phyloP scores from a whole-genome alignment of 2,888 invertebrate genomes.

The Gymnocheta viridis region DNA sequence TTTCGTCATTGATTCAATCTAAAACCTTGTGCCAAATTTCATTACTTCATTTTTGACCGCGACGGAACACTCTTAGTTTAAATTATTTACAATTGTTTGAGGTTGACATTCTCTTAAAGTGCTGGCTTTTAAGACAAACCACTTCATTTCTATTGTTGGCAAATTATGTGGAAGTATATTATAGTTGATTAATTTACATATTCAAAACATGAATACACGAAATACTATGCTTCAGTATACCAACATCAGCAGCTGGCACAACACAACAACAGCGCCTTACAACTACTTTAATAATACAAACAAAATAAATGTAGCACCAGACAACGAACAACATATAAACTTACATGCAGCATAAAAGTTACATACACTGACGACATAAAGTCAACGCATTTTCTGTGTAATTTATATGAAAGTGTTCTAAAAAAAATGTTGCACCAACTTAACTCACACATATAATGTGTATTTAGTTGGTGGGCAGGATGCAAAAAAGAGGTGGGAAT shows the following conservation, averaged over 20 bases:
- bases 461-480: not conserved
- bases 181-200: slow-evolving; percentile 69
- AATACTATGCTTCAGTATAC: slow-evolving; percentile 44
- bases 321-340: slow-evolving; percentile 1
- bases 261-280: slow-evolving; percentile 12
- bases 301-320: slow-evolving; percentile 24
- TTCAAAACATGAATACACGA: slow-evolving; percentile 58
- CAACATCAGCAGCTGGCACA: slow-evolving; percentile 15
- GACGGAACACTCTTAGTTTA: no score
- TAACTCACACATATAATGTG: not conserved
- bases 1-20: no score
- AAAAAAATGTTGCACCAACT: slow-evolving; percentile 30
- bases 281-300: slow-evolving; percentile 33
- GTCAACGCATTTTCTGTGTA: slow-evolving; percentile 46
- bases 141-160: slow-evolving; percentile 55
- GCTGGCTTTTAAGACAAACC: slow-evolving; percentile 18
- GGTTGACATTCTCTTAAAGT: slow-evolving; percentile 11
- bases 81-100: no score
- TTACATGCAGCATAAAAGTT: slow-evolving; percentile 19
- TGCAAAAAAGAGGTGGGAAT: not conserved
- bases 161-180: slow-evolving; percentile 68
- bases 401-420: not conserved
- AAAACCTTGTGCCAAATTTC: no score
- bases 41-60: no score
- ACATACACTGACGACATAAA: slow-evolving; percentile 1